phyloP scores from a whole-genome alignment of 1,140 invertebrate genomes.

The Lasioglossum albipes region DNA sequence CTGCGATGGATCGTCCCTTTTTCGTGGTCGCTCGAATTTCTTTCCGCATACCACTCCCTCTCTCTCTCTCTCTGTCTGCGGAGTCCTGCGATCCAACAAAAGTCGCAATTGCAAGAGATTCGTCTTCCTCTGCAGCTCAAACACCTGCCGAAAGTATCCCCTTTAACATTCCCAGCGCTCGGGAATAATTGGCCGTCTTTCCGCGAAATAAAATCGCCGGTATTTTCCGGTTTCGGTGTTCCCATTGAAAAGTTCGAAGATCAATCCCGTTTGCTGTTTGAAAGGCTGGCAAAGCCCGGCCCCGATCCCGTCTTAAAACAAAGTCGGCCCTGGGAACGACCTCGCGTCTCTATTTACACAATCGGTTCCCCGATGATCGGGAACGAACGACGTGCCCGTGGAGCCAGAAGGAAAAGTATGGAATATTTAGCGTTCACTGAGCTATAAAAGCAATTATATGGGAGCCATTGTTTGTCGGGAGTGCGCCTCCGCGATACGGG shows the following conservation, averaged over 20 bases:
- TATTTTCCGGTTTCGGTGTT: neutral
- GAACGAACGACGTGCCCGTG: constrained; percentile 61
- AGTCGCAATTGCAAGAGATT: constrained; percentile 27
- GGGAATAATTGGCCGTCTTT: no score
- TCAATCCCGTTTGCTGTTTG: neutral
- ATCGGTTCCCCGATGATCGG: constrained; percentile 73
- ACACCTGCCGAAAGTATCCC: no score
- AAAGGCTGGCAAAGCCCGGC: neutral
- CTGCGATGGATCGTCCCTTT: constrained; percentile 45
- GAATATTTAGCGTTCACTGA: constrained; percentile 80
- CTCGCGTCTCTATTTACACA: constrained; percentile 71
- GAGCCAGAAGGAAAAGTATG: constrained; percentile 76
- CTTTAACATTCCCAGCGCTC: no score
- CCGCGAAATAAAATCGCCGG: no score
- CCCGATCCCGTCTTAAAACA: constrained; percentile 55
- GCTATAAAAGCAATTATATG: constrained; percentile 80
- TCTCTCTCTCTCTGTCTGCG: no score
- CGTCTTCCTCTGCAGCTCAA: no score
- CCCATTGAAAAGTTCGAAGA: neutral
- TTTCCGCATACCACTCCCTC: constrained; percentile 12
- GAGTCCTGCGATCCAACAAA: constrained; percentile 25
- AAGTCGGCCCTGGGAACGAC: constrained; percentile 46
- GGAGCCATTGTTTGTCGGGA: constrained; percentile 78
- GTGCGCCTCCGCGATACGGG: constrained; percentile 77
- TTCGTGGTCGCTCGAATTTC: constrained; percentile 43